Evolutionary conservation across 2,113 vertebrate genomes (phyloP), one percentile per base, ranked within the genome.

Genomic region (Globicephala melas): DNA sequence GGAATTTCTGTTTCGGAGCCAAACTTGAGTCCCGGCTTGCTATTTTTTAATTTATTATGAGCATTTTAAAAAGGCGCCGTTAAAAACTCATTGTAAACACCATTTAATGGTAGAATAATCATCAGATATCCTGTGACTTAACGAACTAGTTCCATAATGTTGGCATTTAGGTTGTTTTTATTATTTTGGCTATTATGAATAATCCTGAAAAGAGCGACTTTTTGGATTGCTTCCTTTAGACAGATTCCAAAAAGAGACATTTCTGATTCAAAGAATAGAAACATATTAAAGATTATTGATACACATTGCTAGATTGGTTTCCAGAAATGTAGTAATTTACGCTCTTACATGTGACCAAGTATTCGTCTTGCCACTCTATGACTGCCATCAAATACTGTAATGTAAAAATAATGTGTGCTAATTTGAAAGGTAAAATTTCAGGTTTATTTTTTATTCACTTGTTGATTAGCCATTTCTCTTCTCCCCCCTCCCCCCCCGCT

Each of bases 1-100:
- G 65, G 55, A 62, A 53, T 95, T 92, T 83, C 53, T 47, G 60
- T 91, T 89, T 71, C 3, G 23, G 58, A 96, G 60, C 58, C 60
- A 91, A 85, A 68, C 73, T 23, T 53, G 65, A 93, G 60, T 50
- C 77, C 82, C 77, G 62, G 6, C 68, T 83, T 74, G 70, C 44
- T 70, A 28, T 33, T 65, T 68, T 68, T 92, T 63, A 50, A 74
- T 83, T 83, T 95, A 77, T 60, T 5, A 15, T 17, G n/a, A 79
- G 26, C 26, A 58, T 79, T 93, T 53, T 1, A 44, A 50, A 82
- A 81, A 90, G 68, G 44, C n/a, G 33, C 25, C 33, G 4, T 86
- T 97, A 84, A 80, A 94, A 79, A 90, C 14, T 77, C 91, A 50
- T 26, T 65, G 58, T 53, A 90, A 97, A 85, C 65, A 86, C 15